Evolutionary conservation across 2,888 invertebrate species (phyloP).

Genomic region (Rhamphomyia laevipes): DNA sequence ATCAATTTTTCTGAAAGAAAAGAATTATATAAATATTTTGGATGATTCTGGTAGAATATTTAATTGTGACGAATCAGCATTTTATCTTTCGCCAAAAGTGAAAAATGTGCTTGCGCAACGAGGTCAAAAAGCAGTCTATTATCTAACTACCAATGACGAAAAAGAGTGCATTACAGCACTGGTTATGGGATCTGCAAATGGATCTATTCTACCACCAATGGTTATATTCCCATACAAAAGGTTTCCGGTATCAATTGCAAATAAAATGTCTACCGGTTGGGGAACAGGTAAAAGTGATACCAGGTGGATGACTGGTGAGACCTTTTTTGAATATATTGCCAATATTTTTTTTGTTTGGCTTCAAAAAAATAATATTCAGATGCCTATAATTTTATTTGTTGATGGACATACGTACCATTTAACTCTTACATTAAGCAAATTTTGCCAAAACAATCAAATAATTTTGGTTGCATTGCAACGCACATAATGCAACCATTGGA

Average conservation of each 20-base stretch:
- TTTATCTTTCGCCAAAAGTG: no score
- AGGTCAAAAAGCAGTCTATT: no score
- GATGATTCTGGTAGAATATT: no score
- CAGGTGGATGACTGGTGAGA: slow-evolving; percentile 13
- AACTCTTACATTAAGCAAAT: slow-evolving; percentile 24
- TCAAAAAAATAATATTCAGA: slow-evolving; percentile 1
- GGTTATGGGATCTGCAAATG: not conserved
- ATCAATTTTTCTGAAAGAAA: no score
- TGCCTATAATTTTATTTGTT: slow-evolving; percentile 29
- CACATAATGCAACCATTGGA: not conserved
- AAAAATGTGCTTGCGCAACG: no score
- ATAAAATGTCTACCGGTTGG: slow-evolving; percentile 4
- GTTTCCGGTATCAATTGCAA: slow-evolving; percentile 4
- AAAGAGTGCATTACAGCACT: slow-evolving; percentile 7
- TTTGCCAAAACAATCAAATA: slow-evolving; percentile 17
- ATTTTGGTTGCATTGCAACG: slow-evolving; percentile 1
- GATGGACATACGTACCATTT: slow-evolving; percentile 31
- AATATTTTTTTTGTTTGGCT: slow-evolving; percentile 14
- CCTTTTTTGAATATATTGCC: slow-evolving; percentile 30
- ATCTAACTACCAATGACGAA: no score
- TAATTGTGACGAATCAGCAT: no score
- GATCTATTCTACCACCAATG: slow-evolving; percentile 4
- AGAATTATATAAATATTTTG: no score
- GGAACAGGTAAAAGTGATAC: not conserved
- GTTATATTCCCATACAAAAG: slow-evolving; percentile 8